Evolutionary conservation across 1,140 invertebrate genomes (phyloP).

Genomic region (Eupeodes corollae): DNA sequence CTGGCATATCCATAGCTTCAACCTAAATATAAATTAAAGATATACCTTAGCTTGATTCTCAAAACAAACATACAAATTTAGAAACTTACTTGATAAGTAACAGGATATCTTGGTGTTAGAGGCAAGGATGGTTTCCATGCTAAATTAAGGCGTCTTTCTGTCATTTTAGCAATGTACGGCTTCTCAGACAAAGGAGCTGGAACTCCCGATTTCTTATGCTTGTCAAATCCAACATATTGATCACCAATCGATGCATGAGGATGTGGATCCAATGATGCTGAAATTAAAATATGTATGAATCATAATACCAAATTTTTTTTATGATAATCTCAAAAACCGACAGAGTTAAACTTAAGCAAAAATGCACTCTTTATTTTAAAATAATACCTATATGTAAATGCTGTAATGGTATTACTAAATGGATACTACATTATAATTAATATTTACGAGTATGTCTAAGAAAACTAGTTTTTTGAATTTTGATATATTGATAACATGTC

Average conservation of each 20-base stretch:
- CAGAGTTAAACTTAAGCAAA: too few relatives aligned
- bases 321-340: too few relatives aligned
- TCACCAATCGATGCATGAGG: constrained; percentile 60
- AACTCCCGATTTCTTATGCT: constrained; percentile 65
- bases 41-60: too few relatives aligned
- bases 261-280: constrained; percentile 56
- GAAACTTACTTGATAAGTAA: constrained; percentile 66
- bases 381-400: too few relatives aligned
- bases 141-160: constrained; percentile 69
- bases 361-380: too few relatives aligned
- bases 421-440: too few relatives aligned
- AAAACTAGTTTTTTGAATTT: too few relatives aligned
- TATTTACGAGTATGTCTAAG: too few relatives aligned
- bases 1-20: constrained; percentile 82
- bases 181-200: constrained; percentile 73
- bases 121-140: constrained; percentile 88
- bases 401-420: too few relatives aligned
- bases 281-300: constrained; percentile 1
- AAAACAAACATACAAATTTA: background rate
- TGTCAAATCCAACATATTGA: constrained; percentile 74
- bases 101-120: constrained; percentile 62
- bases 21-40: constrained; percentile 39
- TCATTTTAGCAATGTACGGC: constrained; percentile 82
- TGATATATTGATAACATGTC: too few relatives aligned
- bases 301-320: too few relatives aligned